A percentile compares a stretch with the other conserved stretches of the same genome.
Conservation (phyloP, 1,140 invertebrate species). For the Orchesella cincta region DNA sequence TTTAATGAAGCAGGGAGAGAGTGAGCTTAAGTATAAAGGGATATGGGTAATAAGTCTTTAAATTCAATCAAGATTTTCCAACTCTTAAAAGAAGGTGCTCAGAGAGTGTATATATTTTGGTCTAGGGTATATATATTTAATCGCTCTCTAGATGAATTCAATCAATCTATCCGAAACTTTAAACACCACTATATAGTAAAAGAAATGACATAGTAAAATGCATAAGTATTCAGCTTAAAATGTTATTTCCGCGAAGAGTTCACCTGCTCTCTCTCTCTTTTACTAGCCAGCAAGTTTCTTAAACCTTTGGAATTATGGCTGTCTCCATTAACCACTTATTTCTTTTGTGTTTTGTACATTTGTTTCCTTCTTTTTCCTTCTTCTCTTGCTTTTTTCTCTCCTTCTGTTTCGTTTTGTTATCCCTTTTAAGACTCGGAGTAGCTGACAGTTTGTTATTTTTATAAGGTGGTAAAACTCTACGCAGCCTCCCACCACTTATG, state of each 20-base stretch:
- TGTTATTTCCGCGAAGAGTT: too few relatives aligned
- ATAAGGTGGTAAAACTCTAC: not conserved
- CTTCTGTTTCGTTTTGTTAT: conserved; percentile 1
- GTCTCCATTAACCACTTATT: not conserved
- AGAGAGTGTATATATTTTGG: too few relatives aligned
- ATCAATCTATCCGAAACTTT: not conserved
- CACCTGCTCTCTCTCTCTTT: too few relatives aligned
- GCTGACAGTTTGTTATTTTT: not conserved
- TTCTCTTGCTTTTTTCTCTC: not conserved
- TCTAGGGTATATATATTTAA: too few relatives aligned
- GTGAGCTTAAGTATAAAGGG: not conserved
- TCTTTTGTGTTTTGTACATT: not conserved
- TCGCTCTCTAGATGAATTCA: not conserved
- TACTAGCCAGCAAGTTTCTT: too few relatives aligned
- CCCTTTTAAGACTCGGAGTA: too few relatives aligned
- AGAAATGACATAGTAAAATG: too few relatives aligned
- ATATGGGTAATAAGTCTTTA: not conserved
- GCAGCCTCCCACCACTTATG: not conserved
- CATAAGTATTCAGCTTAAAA: not conserved
- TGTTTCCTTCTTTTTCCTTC: not conserved
- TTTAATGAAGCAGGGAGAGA: not conserved
- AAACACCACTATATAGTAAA: too few relatives aligned
- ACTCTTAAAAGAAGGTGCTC: not conserved
- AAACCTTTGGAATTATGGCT: too few relatives aligned
- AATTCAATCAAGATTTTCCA: not conserved